Conservation (phyloP, 2,113 vertebrate genomes). For the Capreolus pygargus region DNA sequence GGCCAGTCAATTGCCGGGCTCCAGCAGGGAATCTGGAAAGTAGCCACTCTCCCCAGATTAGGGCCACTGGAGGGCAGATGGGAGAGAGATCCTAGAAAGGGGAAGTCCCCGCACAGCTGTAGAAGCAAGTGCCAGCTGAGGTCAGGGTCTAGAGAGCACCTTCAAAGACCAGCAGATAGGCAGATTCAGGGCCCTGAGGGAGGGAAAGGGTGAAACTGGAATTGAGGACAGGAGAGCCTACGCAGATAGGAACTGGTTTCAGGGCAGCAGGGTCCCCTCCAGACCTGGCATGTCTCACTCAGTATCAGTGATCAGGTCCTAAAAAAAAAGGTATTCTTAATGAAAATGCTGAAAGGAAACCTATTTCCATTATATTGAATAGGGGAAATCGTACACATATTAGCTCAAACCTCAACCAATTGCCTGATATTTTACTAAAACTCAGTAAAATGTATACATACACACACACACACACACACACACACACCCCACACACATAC, state of each 20-base stretch:
- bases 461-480: neutral
- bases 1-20: neutral
- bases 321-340: neutral
- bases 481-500: neutral
- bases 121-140: neutral
- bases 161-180: neutral
- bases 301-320: neutral
- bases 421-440: conserved; percentile 33
- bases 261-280: neutral
- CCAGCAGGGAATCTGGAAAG: neutral
- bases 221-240: no score
- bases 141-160: neutral
- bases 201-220: neutral
- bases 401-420: neutral
- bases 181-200: neutral
- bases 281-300: neutral
- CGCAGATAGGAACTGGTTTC: neutral
- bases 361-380: neutral
- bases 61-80: neutral
- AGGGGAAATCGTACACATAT: neutral
- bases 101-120: neutral
- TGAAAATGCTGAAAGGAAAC: conserved; percentile 39
- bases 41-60: neutral
- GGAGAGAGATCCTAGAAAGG: neutral
- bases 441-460: neutral